Conservation (phyloP, 2,113 vertebrate species). For the Hypomesus transpacificus region DNA sequence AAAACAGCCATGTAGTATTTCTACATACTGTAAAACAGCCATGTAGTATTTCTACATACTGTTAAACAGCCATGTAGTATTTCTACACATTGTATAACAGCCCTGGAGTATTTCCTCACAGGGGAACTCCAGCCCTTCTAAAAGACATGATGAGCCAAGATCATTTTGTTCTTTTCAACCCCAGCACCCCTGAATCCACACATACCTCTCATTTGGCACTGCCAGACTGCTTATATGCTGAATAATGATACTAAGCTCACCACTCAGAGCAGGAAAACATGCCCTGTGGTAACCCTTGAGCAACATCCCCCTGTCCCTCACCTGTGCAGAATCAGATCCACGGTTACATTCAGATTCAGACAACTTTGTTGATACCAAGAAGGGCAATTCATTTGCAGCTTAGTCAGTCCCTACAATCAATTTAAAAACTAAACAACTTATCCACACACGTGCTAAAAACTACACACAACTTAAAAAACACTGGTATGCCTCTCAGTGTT, state of each 20-base stretch:
- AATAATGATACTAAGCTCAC: slow-evolving; percentile 31
- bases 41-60: no score
- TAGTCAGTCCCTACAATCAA: no score
- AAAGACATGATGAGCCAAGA: slow-evolving; percentile 21
- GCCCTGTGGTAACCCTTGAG: slow-evolving; percentile 43
- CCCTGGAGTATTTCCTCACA: slow-evolving; percentile 3
- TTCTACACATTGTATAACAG: neutral
- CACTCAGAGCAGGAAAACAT: slow-evolving; percentile 40
- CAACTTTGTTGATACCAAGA: no score
- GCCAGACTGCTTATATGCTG: slow-evolving; percentile 41
- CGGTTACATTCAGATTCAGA: slow-evolving; percentile 29
- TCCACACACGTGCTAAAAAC: no score
- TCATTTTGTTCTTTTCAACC: slow-evolving; percentile 19
- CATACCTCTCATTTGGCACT: slow-evolving; percentile 33
- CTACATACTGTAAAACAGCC: no score
- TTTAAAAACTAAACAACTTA: no score
- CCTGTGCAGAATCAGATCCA: slow-evolving; percentile 32
- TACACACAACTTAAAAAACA: neutral
- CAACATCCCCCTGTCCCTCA: slow-evolving; percentile 42
- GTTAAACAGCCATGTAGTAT: no score
- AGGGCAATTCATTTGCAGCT: no score
- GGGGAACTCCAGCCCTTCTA: slow-evolving; percentile 47
- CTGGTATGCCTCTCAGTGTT: slow-evolving; percentile 34
- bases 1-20: no score
- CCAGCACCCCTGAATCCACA: slow-evolving; percentile 26